Conservation (phyloP, 2,888 invertebrate genomes). For the Euclidia mi region DNA sequence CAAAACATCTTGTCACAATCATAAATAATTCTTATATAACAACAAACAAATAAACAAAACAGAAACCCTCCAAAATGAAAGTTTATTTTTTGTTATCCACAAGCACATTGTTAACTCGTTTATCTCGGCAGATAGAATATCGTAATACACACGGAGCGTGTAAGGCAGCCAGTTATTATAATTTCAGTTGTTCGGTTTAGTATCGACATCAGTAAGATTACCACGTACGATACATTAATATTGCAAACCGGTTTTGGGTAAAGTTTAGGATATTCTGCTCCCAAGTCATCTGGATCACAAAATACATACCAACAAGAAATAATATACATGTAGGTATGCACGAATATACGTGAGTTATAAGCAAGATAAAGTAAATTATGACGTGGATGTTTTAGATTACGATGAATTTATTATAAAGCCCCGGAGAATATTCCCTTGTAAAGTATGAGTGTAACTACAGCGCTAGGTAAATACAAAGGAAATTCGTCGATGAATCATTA, state of each 20-base stretch:
- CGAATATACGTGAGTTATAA: slow-evolving; percentile 42
- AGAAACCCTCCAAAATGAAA: background rate
- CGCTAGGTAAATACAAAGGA: slow-evolving; percentile 20
- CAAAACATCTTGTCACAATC: too few relatives aligned
- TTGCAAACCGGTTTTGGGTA: slow-evolving; percentile 81
- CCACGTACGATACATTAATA: too few relatives aligned
- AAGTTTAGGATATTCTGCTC: slow-evolving; percentile 82
- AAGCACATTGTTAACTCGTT: slow-evolving; percentile 24
- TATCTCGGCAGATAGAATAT: slow-evolving; percentile 43
- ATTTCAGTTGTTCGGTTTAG: slow-evolving; percentile 63
- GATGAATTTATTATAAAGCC: slow-evolving; percentile 50
- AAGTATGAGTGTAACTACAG: slow-evolving; percentile 39
- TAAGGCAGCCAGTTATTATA: slow-evolving; percentile 60
- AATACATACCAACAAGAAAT: slow-evolving; percentile 58
- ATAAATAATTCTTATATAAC: too few relatives aligned
- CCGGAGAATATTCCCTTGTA: slow-evolving; percentile 33
- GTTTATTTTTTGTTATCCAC: background rate
- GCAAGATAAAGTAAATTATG: slow-evolving; percentile 55
- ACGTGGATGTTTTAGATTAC: slow-evolving; percentile 48
- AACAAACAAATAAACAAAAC: background rate
- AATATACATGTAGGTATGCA: slow-evolving; percentile 32
- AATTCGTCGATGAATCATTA: slow-evolving; percentile 17
- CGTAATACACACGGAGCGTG: slow-evolving; percentile 32
- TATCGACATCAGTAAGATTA: slow-evolving; percentile 77
- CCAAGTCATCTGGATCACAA: slow-evolving; percentile 72